Evolutionary conservation across 64 coral and sea anemone genomes (phyloP), one percentile per base, ranked within the genome.

Genomic region (Actinia tenebrosa): DNA sequence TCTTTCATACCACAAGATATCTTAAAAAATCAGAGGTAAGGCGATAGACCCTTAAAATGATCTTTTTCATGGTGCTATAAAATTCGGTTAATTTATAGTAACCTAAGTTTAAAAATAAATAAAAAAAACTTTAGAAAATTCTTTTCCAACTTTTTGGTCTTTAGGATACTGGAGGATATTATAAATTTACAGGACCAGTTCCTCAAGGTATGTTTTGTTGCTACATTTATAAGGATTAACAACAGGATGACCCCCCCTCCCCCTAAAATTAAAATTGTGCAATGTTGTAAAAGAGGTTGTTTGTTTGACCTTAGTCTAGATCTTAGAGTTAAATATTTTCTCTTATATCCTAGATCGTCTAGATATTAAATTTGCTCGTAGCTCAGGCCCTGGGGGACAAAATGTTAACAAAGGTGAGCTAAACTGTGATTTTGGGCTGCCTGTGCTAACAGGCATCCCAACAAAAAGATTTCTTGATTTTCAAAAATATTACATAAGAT

Each of bases 351-450:
- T 23, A 99, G 97, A 99, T n/a, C 64, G 11, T 22, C 53, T 99
- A 16, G 92, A 81, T 7, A 90, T 99, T 44, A 99, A 95, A 63
- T 99, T 86, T 99, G 87, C 93, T 71, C 95, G 88, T 78, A 99
- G 97, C 80, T 92, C 97, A 45, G 97, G 97, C 13, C 97, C 97
- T 43, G 97, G 97, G 45, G 97, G 97, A 77, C 97, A 99, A 88
- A 99, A 99, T 91, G 97, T 99, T 1, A 99, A 99, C 82, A 99
- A 99, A 95, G 93, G 97, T 95, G 45, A 26, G 47, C 22, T 58
- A 11, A 23, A 16, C 18, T 61, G 3, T 7, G 0, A n/a, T 69
- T 22, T 69, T 75, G 69, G 69, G n/a, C 42, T 75, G 26, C 69
- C 22, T 75, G 63, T 66, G 63, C n/a, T 66, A 23, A n/a, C 63